phyloP scores from a whole-genome alignment of 2,888 invertebrate species.

The Mechanitis mazaeus region DNA sequence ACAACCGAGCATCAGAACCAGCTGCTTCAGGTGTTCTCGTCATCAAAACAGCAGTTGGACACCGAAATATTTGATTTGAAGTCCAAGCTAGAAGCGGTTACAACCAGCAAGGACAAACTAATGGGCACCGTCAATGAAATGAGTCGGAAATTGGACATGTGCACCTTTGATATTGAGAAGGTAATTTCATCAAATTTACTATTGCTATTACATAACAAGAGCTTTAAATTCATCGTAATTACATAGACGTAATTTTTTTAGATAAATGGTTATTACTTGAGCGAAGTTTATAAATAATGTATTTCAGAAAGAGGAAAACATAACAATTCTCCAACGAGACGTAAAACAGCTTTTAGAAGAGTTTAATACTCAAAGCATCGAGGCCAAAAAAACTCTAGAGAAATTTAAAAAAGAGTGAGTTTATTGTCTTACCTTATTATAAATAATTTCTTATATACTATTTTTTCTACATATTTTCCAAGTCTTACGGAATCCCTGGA shows the following conservation, averaged over 20 bases:
- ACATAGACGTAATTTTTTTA: too few relatives aligned
- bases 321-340: slow-evolving; percentile 35
- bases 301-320: slow-evolving; percentile 40
- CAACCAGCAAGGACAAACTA: slow-evolving; percentile 33
- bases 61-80: slow-evolving; percentile 32
- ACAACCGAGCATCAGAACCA: slow-evolving; percentile 38
- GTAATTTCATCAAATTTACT: slow-evolving; percentile 21
- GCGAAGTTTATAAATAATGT: not conserved
- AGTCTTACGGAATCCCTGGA: slow-evolving; percentile 38
- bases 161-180: slow-evolving; percentile 32
- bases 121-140: slow-evolving; percentile 29
- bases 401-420: slow-evolving; percentile 42
- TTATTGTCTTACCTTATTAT: not conserved
- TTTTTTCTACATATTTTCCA: not conserved
- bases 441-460: not conserved
- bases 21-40: slow-evolving; percentile 32
- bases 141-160: slow-evolving; percentile 31
- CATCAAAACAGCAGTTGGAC: slow-evolving; percentile 37
- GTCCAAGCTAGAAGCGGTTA: slow-evolving; percentile 26
- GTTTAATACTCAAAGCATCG: slow-evolving; percentile 33
- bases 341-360: slow-evolving; percentile 38
- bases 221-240: too few relatives aligned
- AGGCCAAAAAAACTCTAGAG: slow-evolving; percentile 33
- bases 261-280: not conserved
- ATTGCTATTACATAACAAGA: not conserved